Percentiles rank a stretch among this genome's conserved stretches.
Evolutionary conservation across 2,797 vertebrate species (phyloP).

Genomic region (Meriones psammophilus): DNA sequence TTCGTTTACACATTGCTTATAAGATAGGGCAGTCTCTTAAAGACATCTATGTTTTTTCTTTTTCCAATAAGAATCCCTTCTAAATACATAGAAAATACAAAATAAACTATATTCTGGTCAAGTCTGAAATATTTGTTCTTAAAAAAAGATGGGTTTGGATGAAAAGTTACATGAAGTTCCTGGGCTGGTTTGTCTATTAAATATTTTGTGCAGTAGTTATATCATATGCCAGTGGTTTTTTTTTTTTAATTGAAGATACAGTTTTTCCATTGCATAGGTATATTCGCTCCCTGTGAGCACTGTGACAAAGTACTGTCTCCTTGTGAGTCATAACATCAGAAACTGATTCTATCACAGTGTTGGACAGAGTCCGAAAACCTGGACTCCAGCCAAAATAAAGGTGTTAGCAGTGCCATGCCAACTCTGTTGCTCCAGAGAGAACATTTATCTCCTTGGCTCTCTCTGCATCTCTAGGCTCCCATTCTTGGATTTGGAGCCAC

Average conservation of each 20-base stretch:
- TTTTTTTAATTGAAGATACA: background rate
- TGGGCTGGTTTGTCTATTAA: background rate
- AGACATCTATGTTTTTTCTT: background rate
- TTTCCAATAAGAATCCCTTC: background rate
- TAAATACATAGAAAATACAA: slow-evolving; percentile 30
- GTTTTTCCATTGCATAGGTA: background rate
- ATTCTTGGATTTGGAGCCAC: background rate
- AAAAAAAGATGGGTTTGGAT: background rate
- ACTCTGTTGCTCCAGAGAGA: background rate
- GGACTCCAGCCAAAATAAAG: background rate
- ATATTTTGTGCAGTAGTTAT: background rate
- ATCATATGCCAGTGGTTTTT: background rate
- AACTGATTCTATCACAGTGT: background rate
- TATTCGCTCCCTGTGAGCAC: background rate
- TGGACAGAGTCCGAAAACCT: background rate
- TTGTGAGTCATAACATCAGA: background rate
- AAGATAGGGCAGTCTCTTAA: background rate
- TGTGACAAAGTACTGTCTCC: background rate
- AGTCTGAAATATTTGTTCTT: background rate
- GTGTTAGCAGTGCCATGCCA: background rate
- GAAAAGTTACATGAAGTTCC: background rate
- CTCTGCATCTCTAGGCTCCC: background rate
- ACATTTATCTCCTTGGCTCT: no score
- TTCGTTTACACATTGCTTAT: background rate
- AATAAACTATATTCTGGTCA: background rate